A percentile compares a stretch with the other conserved stretches of the same genome.
phyloP scores from a whole-genome alignment of 1,140 invertebrate genomes.

The Meloidogyne chitwoodi region DNA sequence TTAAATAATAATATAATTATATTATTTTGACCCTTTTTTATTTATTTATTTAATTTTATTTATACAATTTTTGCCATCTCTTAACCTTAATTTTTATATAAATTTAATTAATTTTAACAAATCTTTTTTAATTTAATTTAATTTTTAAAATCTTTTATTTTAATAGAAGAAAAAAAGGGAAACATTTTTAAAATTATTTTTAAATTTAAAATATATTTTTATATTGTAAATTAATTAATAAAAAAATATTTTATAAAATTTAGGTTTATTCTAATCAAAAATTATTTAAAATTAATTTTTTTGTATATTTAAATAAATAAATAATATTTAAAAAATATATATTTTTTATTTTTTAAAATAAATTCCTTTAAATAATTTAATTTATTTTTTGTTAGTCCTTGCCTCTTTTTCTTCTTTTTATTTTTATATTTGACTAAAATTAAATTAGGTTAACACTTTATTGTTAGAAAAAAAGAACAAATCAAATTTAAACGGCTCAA shows the following conservation, averaged over 20 bases:
- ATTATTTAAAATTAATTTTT: too few relatives aligned
- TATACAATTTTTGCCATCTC: neutral
- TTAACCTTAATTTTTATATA: neutral
- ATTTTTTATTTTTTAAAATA: neutral
- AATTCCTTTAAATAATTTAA: neutral
- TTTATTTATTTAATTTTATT: neutral
- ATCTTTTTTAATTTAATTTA: neutral
- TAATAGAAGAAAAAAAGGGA: too few relatives aligned
- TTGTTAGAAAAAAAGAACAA: neutral
- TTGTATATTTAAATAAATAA: too few relatives aligned
- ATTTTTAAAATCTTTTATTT: too few relatives aligned
- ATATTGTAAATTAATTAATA: too few relatives aligned
- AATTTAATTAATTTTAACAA: neutral
- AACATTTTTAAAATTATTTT: too few relatives aligned
- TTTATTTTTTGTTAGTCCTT: neutral
- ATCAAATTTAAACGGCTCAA: neutral
- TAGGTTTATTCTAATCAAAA: too few relatives aligned
- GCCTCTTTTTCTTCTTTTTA: neutral
- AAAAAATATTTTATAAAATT: too few relatives aligned
- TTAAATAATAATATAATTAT: neutral
- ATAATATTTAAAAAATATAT: too few relatives aligned
- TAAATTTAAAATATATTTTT: too few relatives aligned
- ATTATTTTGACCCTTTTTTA: neutral
- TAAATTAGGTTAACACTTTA: neutral
- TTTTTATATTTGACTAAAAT: neutral